phyloP scores from a whole-genome alignment of 2,113 vertebrate genomes.

The Hippoglossus stenolepis region DNA sequence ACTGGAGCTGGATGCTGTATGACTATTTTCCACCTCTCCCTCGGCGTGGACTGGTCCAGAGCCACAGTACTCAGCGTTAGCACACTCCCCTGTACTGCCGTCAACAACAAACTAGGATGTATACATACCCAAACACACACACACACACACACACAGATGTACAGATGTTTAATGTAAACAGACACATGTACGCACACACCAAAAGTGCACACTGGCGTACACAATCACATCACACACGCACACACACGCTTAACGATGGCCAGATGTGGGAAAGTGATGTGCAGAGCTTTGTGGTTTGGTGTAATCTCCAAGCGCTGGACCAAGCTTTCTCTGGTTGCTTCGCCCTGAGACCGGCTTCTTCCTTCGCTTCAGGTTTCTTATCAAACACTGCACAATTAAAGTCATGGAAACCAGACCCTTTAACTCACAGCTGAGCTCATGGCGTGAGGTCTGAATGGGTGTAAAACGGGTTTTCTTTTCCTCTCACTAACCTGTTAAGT shows the following conservation, averaged over 20 bases:
- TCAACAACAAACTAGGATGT: slow-evolving; percentile 33
- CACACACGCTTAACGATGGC: slow-evolving; percentile 51
- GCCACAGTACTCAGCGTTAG: slow-evolving; percentile 48
- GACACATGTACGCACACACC: slow-evolving; percentile 8
- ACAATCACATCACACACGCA: slow-evolving; percentile 19
- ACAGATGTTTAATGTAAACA: slow-evolving; percentile 51
- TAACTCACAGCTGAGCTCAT: not conserved
- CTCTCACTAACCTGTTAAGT: slow-evolving; percentile 28
- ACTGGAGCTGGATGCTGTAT: slow-evolving; percentile 66
- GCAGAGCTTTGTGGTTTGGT: slow-evolving; percentile 41
- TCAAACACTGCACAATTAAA: slow-evolving; percentile 8
- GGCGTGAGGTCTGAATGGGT: not conserved
- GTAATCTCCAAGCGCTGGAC: slow-evolving; percentile 28
- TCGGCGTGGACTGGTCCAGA: slow-evolving; percentile 39
- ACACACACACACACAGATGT: too few species aligned
- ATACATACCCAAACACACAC: not conserved
- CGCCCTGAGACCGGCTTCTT: not conserved
- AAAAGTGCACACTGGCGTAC: slow-evolving; percentile 6
- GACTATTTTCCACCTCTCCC: slow-evolving; percentile 67
- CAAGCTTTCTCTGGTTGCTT: slow-evolving; percentile 19
- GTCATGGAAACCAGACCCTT: not conserved
- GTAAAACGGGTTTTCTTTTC: not conserved
- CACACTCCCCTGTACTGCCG: slow-evolving; percentile 44
- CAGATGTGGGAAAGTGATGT: slow-evolving; percentile 70
- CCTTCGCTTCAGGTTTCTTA: slow-evolving; percentile 2